Conservation (phyloP, 2,797 vertebrate genomes). For the Xenops minutus region DNA sequence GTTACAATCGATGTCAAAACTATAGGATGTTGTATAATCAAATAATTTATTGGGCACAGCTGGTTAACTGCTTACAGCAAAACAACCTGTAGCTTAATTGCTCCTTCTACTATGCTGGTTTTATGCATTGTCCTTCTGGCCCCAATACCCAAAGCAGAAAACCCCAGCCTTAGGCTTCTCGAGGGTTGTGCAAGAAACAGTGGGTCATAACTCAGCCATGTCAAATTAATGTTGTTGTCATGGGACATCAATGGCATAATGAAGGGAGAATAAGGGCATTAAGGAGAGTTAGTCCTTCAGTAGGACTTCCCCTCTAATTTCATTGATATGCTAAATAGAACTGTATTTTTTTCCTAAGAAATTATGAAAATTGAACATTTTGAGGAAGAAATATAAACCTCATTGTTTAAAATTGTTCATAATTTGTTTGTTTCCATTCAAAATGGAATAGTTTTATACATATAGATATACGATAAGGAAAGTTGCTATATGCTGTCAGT, state of each 20-base stretch:
- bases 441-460: neutral
- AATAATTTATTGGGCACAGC: constrained; percentile 77
- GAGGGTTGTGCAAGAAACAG: constrained; percentile 67
- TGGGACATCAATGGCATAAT: constrained; percentile 78
- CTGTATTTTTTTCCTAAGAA: neutral
- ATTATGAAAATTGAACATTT: neutral
- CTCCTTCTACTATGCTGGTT: constrained; percentile 62
- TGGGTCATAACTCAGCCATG: constrained; percentile 85
- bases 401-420: neutral
- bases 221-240: constrained; percentile 88
- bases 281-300: constrained; percentile 78
- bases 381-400: neutral
- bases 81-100: constrained; percentile 82
- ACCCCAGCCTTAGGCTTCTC: constrained; percentile 72
- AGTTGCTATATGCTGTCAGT: neutral
- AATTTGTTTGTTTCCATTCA: neutral
- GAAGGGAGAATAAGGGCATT: constrained; percentile 76
- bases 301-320: constrained; percentile 54
- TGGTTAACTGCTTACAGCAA: constrained; percentile 74
- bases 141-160: constrained; percentile 68
- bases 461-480: neutral
- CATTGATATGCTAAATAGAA: constrained; percentile 16
- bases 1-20: constrained; percentile 52
- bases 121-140: constrained; percentile 67
- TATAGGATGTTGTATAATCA: constrained; percentile 63